These are phyloP conservation scores for Drosophila macrospina DNA, from an alignment of 2,888 invertebrate genomes.

Conservation along the genomic window DNA sequence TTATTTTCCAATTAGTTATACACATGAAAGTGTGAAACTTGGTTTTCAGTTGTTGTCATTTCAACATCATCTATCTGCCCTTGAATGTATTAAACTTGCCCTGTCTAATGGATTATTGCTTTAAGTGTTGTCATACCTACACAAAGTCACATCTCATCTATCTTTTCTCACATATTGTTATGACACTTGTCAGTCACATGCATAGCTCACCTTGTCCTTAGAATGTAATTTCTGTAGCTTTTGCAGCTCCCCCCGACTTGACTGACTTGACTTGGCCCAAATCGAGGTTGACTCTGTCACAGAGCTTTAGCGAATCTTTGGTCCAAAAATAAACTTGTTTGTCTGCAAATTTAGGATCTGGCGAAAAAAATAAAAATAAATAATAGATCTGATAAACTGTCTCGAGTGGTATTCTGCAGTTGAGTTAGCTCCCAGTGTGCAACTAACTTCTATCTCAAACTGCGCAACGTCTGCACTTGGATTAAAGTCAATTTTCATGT, in stretches of 20 bases:
- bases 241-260: neutral
- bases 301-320: slow-evolving; percentile 7
- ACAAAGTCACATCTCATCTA: slow-evolving; percentile 20
- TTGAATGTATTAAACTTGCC: neutral
- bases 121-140: neutral
- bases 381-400: slow-evolving; percentile 37
- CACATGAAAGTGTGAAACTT: neutral
- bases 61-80: neutral
- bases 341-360: neutral
- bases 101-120: neutral
- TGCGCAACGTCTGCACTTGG: slow-evolving; percentile 25
- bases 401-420: slow-evolving; percentile 20
- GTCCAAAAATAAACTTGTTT: slow-evolving; percentile 1
- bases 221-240: slow-evolving; percentile 26
- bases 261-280: slow-evolving; percentile 15
- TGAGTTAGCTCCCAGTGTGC: slow-evolving; percentile 20
- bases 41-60: neutral
- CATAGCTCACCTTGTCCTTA: slow-evolving; percentile 22
- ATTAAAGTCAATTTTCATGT: slow-evolving; percentile 53
- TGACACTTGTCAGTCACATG: slow-evolving; percentile 41
- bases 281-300: slow-evolving; percentile 20
- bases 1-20: neutral
- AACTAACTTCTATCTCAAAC: neutral
- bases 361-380: slow-evolving; percentile 25
- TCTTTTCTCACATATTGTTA: slow-evolving; percentile 30